phyloP scores from a whole-genome alignment of 2,797 vertebrate species.

The Semotilus atromaculatus region DNA sequence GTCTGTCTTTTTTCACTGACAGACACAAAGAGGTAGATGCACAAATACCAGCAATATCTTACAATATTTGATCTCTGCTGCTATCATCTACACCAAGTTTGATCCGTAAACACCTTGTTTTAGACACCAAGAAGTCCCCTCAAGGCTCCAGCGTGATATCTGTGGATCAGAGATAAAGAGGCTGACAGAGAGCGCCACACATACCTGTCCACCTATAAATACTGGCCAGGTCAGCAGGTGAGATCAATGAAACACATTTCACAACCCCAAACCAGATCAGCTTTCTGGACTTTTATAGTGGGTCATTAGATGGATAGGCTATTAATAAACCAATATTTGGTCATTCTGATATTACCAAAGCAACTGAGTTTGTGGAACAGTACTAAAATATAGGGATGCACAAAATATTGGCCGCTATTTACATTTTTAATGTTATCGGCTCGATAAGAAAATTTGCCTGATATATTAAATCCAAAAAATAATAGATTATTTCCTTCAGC shows the following conservation, averaged over 20 bases:
- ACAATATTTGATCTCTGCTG: not conserved
- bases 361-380: not conserved
- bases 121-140: not conserved
- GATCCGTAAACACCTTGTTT: not conserved
- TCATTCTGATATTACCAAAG: not conserved
- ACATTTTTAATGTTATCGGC: no score
- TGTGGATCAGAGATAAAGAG: not conserved
- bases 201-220: not conserved
- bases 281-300: not conserved
- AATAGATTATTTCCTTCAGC: no score
- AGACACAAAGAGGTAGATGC: constrained; percentile 28
- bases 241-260: constrained; percentile 8
- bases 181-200: not conserved
- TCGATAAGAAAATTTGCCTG: no score
- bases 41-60: not conserved
- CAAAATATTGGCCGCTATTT: no score
- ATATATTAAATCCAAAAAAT: no score
- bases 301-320: not conserved
- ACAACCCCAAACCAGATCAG: not conserved
- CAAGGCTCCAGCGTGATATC: not conserved
- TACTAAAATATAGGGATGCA: not conserved
- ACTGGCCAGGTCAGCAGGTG: not conserved
- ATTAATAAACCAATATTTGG: not conserved
- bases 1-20: constrained; percentile 40
- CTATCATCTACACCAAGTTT: not conserved